Percentiles rank a stretch among this genome's conserved stretches.
Conservation (phyloP, 2,888 invertebrate genomes). For the Euclidia mi region DNA sequence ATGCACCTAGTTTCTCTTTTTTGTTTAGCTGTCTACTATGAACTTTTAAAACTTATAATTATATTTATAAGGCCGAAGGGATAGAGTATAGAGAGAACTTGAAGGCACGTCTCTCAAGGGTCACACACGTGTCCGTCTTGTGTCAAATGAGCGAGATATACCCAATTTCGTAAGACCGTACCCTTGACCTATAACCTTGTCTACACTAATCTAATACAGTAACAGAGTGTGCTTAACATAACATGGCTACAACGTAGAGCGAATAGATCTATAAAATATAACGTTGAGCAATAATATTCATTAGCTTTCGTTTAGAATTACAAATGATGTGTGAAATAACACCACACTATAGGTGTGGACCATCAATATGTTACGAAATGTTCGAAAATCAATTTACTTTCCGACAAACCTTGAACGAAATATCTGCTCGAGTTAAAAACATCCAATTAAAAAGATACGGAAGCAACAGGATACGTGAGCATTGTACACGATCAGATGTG, state of each 20-base stretch:
- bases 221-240: background rate
- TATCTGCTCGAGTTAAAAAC: conserved; percentile 30
- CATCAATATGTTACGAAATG: background rate
- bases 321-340: background rate
- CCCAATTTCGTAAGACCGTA: conserved; percentile 21
- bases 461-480: conserved; percentile 37
- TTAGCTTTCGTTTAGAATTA: background rate
- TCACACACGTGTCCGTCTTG: conserved; percentile 26
- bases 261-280: background rate
- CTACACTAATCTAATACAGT: conserved; percentile 8
- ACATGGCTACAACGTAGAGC: too few relatives aligned
- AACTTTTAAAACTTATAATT: conserved; percentile 1
- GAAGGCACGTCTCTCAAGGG: conserved; percentile 17
- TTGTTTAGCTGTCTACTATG: background rate
- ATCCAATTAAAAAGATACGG: conserved; percentile 46
- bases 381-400: conserved; percentile 22
- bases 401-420: conserved; percentile 27
- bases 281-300: background rate
- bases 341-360: background rate
- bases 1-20: too few relatives aligned
- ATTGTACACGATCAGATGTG: conserved; percentile 36
- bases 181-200: conserved; percentile 33
- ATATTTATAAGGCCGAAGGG: background rate
- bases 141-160: conserved; percentile 30
- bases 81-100: background rate